Evolutionary conservation across 2,113 vertebrate species (phyloP).

Genomic region (Chlamydotis undulata): DNA sequence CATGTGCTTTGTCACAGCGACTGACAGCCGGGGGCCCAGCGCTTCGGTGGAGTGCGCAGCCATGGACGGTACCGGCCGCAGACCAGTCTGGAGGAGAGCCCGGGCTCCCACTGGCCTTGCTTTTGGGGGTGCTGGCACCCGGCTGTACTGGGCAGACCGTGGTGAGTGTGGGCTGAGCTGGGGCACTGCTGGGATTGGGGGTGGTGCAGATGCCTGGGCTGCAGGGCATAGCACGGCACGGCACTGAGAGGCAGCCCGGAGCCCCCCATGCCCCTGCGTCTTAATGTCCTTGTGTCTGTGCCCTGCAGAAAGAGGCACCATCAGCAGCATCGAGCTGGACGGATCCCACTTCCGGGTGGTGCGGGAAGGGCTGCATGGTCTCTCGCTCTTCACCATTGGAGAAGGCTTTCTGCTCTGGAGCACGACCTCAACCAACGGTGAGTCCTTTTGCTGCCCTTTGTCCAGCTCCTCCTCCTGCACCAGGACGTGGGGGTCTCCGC

Average conservation of each 20-base stretch:
- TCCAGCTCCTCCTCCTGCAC: background rate
- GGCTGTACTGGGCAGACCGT: constrained; percentile 87
- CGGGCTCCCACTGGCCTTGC: constrained; percentile 76
- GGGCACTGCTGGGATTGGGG: fast-evolving
- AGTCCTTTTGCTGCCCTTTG: background rate
- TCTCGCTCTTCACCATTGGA: constrained; percentile 75
- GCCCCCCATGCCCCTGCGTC: background rate
- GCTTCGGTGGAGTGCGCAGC: constrained; percentile 77
- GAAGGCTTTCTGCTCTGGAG: constrained; percentile 86
- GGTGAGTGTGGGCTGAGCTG: constrained; percentile 59
- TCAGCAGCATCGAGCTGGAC: constrained; percentile 81
- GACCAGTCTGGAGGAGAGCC: constrained; percentile 78
- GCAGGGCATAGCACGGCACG: fast-evolving
- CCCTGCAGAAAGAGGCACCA: constrained; percentile 77
- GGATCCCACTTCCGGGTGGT: constrained; percentile 80
- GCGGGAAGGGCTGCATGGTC: constrained; percentile 72
- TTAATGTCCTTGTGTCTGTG: background rate
- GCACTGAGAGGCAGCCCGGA: fast-evolving
- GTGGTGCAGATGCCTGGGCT: fast-evolving
- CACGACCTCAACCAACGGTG: constrained; percentile 73
- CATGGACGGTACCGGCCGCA: constrained; percentile 84
- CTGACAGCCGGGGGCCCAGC: background rate
- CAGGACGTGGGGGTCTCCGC: background rate
- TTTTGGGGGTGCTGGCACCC: constrained; percentile 74
- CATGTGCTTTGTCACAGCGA: constrained; percentile 82